Percentiles rank a stretch among this genome's conserved stretches.
These are phyloP conservation scores for Apomyelois bistriatella DNA, from an alignment of 2,888 invertebrate species.

Conservation along the genomic window DNA sequence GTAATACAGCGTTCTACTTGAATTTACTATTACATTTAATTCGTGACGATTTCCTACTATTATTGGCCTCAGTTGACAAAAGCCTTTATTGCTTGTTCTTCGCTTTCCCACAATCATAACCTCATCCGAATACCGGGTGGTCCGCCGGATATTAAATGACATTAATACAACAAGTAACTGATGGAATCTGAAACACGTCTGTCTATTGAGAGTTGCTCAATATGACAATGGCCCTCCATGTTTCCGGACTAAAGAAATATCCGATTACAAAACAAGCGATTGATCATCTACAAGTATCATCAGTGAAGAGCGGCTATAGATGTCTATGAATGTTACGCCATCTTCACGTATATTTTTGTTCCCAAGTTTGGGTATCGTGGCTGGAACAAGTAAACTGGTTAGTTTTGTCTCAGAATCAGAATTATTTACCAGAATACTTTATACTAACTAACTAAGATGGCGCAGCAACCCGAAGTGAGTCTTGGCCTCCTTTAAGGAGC, in stretches of 20 bases:
- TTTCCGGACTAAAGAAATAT: constrained; percentile 3
- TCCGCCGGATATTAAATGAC: constrained; percentile 4
- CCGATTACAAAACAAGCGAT: background rate
- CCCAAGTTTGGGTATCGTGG: too few species aligned
- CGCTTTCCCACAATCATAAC: background rate
- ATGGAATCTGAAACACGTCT: constrained; percentile 6
- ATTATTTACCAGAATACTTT: too few species aligned
- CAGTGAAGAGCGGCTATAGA: background rate
- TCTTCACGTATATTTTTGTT: too few species aligned
- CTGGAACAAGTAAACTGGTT: too few species aligned
- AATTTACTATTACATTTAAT: too few species aligned
- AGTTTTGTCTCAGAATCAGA: too few species aligned
- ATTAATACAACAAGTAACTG: background rate
- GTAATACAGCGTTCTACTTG: too few species aligned
- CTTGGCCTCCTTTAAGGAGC: too few species aligned
- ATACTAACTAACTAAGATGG: too few species aligned
- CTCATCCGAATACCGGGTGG: constrained; percentile 5
- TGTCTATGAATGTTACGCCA: background rate
- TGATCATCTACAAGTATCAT: background rate
- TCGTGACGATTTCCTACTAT: too few species aligned
- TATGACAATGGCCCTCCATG: background rate
- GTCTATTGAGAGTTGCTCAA: background rate
- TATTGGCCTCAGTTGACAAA: too few species aligned
- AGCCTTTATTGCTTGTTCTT: background rate
- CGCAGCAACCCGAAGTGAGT: too few species aligned